Base-by-base conservation (phyloP, 2,797 vertebrate genomes). In the Enteromius afrohamiltoni region DNA sequence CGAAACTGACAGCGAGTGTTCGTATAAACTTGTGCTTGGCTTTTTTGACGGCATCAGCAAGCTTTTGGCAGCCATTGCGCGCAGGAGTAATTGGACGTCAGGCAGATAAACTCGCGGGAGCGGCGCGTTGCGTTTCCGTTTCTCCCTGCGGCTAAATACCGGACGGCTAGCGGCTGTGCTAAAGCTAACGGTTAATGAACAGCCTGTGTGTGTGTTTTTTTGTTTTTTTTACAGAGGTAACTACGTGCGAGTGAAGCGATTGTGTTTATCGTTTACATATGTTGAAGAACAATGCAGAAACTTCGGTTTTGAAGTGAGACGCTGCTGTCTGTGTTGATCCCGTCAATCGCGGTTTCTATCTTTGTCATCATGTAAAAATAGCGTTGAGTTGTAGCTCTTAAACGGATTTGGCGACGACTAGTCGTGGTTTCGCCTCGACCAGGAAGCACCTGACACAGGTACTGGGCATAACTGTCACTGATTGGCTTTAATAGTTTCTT, bases 341-440 rank as follows among this genome's bases (percentile, higher is more conserved):
- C 55, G 11, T 47, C 23, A 47, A 21, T 42, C 49, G 62, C 34
- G 23, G 3, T 55, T 23, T 77, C 62, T 83, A 23, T 77, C 47
- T 83, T 78, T 71, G 75, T 78, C 75, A 70, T 13, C 14, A 26
- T 71, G 40, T 77, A 71, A 62, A 83, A 78, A 83, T 83, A 83
- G 67, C 75, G 26, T 21, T 13, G 29, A 37, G 67, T 83, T 83
- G 49, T 62, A 6, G 65, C 82, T 51, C 67, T 83, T 83, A 78
- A 71, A 70, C 74, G 65, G 82, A 83, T 78, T 78, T 83, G 40
- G 13, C 40, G 26, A 53, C 51, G 67, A 49, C 47, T 55, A 9
- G 64, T 17, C 49, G 79, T 37, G 19, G 19, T 69, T 83, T 58
- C 17, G 40, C 49, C n/a, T 23, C 19, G 37, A 69, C 21, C 64